Conservation (phyloP, 35 echinoderm and acorn worm genomes). For the Diadema setosum region DNA sequence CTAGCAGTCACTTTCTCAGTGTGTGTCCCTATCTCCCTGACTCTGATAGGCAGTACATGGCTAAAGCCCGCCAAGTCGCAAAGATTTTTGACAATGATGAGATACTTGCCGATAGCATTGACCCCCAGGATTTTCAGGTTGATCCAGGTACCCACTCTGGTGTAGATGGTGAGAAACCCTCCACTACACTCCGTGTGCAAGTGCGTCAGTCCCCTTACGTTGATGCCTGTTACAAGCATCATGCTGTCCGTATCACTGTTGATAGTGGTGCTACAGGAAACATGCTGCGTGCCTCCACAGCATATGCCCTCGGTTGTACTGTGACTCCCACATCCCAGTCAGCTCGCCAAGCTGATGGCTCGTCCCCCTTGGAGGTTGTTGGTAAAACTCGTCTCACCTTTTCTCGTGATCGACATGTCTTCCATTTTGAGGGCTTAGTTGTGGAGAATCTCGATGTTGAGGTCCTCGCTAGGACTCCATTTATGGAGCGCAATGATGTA, state of each 20-base stretch:
- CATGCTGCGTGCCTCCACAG: slow-evolving; percentile 50
- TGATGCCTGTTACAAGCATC: slow-evolving; percentile 14
- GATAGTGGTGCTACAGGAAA: slow-evolving; percentile 68
- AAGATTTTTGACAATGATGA: neutral
- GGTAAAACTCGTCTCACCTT: slow-evolving; percentile 40
- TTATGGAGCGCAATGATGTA: slow-evolving; percentile 44
- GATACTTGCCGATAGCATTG: neutral
- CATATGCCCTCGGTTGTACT: neutral
- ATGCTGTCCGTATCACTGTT: slow-evolving; percentile 17
- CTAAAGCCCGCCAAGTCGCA: slow-evolving; percentile 25
- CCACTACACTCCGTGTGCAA: neutral
- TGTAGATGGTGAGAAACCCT: neutral
- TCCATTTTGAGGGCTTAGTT: no score
- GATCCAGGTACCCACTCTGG: neutral
- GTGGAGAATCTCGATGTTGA: slow-evolving; percentile 46
- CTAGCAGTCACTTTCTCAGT: slow-evolving; percentile 45
- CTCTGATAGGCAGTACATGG: slow-evolving; percentile 13
- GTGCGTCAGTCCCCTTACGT: slow-evolving; percentile 27
- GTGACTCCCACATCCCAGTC: slow-evolving; percentile 38
- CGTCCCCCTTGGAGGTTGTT: slow-evolving; percentile 30
- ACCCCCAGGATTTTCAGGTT: neutral
- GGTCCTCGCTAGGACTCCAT: slow-evolving; percentile 38
- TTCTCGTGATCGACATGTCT: neutral
- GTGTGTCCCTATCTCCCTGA: slow-evolving; percentile 42
- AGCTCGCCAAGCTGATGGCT: slow-evolving; percentile 81